Evolutionary conservation across 92 coral and sea anemone genomes (phyloP).

Genomic region (Pocillopora grandis): DNA sequence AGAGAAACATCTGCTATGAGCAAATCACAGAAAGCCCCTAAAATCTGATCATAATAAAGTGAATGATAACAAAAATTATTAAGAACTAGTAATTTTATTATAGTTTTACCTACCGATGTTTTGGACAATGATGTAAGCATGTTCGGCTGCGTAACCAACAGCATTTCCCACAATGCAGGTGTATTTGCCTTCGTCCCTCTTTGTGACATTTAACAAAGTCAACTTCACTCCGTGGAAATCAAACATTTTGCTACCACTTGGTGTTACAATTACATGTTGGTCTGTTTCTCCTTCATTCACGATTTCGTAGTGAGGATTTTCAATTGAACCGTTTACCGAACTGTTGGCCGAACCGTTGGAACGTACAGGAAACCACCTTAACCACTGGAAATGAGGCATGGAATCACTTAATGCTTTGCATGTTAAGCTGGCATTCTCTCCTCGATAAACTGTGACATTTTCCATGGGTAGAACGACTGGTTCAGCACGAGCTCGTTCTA

Average conservation of each 20-base stretch:
- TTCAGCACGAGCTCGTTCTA: conserved; percentile 73
- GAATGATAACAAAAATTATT: no score
- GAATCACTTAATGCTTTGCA: conserved; percentile 82
- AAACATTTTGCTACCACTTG: conserved; percentile 17
- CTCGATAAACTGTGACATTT: conserved; percentile 68
- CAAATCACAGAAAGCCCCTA: no score
- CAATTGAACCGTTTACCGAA: conserved; percentile 26
- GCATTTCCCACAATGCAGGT: conserved; percentile 87
- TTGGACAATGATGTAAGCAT: conserved; percentile 59
- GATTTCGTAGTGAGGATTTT: conserved; percentile 46
- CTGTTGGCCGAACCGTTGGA: conserved; percentile 42
- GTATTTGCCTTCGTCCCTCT: conserved; percentile 73
- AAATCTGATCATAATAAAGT: no score
- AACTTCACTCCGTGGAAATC: conserved; percentile 64
- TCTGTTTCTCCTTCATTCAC: conserved; percentile 14
- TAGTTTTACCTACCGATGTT: not conserved
- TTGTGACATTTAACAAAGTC: conserved; percentile 71
- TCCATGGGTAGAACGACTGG: conserved; percentile 66
- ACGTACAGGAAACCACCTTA: conserved; percentile 47
- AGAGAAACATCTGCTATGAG: no score
- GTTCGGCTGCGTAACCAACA: conserved; percentile 58
- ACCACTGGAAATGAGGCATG: conserved; percentile 92
- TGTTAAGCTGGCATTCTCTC: conserved; percentile 68
- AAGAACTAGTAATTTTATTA: no score
- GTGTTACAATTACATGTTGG: conserved; percentile 28